Base-by-base conservation (phyloP, 2,113 vertebrate genomes). In the Hiodon tergisus region DNA sequence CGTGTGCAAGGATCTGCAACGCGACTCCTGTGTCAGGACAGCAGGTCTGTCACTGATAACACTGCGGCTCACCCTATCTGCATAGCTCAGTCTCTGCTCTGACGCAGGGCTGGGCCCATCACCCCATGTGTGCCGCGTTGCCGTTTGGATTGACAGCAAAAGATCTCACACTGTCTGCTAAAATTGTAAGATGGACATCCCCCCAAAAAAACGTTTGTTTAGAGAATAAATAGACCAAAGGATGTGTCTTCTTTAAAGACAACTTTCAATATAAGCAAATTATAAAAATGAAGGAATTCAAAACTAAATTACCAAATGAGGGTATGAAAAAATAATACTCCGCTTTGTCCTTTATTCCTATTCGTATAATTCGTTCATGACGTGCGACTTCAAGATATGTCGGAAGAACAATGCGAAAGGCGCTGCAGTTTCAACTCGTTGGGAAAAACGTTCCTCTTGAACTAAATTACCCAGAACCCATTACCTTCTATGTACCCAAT, bases 41-140 rank as follows among this genome's bases (percentile, higher is more conserved):
- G 46, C 53, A 58, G 62, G 63, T 52, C 14, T 54, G 69, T 60
- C 46, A 68, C 69, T 77, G 83, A 88, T 87, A 87, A 82, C 71
- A 75, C 3, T 11, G 5, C 17, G 50, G 55, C 14, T 6, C 46
- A n/a, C 68, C 50, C 31, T 77, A 80, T 75, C 76, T 69, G 58
- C n/a, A 3, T 13, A 2, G 14, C 63, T 70, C 67, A 75, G 70
- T 31, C 10, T n/a, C 54, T n/a, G 17, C 3, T 55, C 0, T 65
- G 73, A 50, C 63, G 59, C 6, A 58, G 8, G 73, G 73, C 17
- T 46, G 63, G 63, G 46, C 10, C 16, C 53, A 47, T 47, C 53
- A 50, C 8, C 62, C 31, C 63, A 14, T 13, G 54, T 59, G 54
- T 14, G 65, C 3, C 11, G 50, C 5, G 4, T 53, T n/a, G 53